Percentiles rank a stretch among this genome's conserved stretches.
Evolutionary conservation across 1,140 invertebrate species (phyloP).

Genomic region (Schmidtea mediterranea): DNA sequence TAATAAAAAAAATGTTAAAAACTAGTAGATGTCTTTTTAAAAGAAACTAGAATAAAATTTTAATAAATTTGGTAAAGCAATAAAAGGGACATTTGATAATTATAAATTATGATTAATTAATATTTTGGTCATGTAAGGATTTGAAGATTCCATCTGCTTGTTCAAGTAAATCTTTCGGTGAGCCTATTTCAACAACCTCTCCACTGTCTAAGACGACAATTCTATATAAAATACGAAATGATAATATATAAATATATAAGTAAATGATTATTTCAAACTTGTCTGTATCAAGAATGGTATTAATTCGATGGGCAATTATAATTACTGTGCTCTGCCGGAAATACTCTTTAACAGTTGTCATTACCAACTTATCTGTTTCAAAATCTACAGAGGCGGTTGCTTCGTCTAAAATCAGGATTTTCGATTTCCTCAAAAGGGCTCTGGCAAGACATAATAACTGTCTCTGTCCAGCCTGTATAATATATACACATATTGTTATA

Average conservation of each 20-base stretch:
- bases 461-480: conserved; percentile 29
- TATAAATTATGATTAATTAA: too few species aligned
- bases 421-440: conserved; percentile 32
- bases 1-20: too few species aligned
- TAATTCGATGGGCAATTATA: conserved; percentile 27
- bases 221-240: conserved; percentile 24
- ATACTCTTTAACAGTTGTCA: conserved; percentile 20
- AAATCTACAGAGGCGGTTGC: conserved; percentile 28
- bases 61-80: too few species aligned
- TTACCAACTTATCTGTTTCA: conserved; percentile 26
- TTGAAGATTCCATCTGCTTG: conserved; percentile 37
- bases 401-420: conserved; percentile 45
- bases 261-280: too few species aligned
- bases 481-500: not conserved
- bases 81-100: too few species aligned
- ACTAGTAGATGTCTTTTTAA: too few species aligned
- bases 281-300: conserved; percentile 28
- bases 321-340: conserved; percentile 28
- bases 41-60: too few species aligned
- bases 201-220: conserved; percentile 49
- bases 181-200: conserved; percentile 45
- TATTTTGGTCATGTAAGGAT: not conserved
- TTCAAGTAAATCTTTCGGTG: conserved; percentile 39
- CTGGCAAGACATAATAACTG: conserved; percentile 33
- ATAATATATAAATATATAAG: too few species aligned